phyloP scores from a whole-genome alignment of 35 echinoderm and acorn worm genomes.

The Strongylocentrotus purpuratus region DNA sequence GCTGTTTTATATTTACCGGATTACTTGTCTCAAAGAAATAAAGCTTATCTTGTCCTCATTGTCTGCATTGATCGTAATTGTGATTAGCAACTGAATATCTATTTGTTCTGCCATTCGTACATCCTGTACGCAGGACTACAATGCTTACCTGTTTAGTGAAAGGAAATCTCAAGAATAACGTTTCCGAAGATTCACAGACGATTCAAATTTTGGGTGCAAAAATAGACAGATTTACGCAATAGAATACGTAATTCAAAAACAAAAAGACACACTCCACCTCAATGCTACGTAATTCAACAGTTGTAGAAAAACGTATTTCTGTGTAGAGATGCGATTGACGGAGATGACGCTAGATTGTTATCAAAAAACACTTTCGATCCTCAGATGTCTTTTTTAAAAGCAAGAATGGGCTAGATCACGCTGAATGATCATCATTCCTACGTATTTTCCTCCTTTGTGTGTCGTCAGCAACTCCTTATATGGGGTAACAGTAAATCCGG shows the following conservation, averaged over 20 bases:
- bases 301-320: background rate
- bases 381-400: background rate
- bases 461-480: background rate
- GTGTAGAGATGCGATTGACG: background rate
- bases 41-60: background rate
- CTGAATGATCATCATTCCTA: background rate
- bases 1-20: background rate
- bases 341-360: background rate
- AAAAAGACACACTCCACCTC: background rate
- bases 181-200: background rate
- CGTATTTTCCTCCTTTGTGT: background rate
- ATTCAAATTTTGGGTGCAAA: background rate
- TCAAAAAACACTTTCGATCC: background rate
- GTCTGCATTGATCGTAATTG: background rate
- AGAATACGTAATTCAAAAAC: background rate
- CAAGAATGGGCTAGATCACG: background rate
- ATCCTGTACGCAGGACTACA: background rate
- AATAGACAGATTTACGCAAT: constrained; percentile 13
- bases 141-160: background rate
- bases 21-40: background rate
- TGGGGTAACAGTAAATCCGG: too few species aligned
- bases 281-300: background rate
- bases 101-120: background rate
- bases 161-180: background rate
- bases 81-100: background rate